Base-by-base conservation (phyloP, 1,140 invertebrate species). In the Lepidotrigona ventralis region DNA sequence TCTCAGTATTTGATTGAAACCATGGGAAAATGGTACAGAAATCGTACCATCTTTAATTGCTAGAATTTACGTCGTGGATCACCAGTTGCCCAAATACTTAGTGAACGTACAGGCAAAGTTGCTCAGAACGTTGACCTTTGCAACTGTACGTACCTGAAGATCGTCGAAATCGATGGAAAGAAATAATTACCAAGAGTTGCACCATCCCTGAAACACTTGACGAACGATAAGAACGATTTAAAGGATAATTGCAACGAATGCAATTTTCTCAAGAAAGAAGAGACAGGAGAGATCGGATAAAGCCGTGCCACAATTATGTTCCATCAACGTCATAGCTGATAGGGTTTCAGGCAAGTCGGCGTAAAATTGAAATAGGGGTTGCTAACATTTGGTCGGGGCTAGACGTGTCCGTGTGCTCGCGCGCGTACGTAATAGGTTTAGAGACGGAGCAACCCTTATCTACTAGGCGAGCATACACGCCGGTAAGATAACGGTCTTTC, bases 301-400 rank as follows among this genome's bases (percentile, higher is more conserved):
- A 71, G 46, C 81, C 63, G 54, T 26, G 39, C 19, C 51, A 51
- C 73, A 85, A 77, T 86, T 79, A 66, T 80, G 71, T 76, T 74
- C 60, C 56, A 60, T 74, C 71, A 70, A 74, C 63, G 33, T 53
- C 39, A 78, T 71, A 74, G 76, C 64, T 75, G 64, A 86, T 68
- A 75, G 68, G 71, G 64, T 74, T 79, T 75, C 81, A 9, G 29
- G 66, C 71, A 69, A 70, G 77, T 58, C 64, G 72, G 82, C 81
- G 84, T 81, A 81, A 88, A 86, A 89, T 86, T 81, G 69, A 75
- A 83, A 86, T 86, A 84, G 74, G 77, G 76, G 56, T 64, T 74
- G 75, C 78, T 76, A 66, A 84, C 69, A 64, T 84, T 80, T 51
- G 81, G 39, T 26, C 56, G 46, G 17, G 21, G 14, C 53, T 84